Base-by-base conservation (phyloP, 2,797 vertebrate genomes). In the Sebastes iracundus region DNA sequence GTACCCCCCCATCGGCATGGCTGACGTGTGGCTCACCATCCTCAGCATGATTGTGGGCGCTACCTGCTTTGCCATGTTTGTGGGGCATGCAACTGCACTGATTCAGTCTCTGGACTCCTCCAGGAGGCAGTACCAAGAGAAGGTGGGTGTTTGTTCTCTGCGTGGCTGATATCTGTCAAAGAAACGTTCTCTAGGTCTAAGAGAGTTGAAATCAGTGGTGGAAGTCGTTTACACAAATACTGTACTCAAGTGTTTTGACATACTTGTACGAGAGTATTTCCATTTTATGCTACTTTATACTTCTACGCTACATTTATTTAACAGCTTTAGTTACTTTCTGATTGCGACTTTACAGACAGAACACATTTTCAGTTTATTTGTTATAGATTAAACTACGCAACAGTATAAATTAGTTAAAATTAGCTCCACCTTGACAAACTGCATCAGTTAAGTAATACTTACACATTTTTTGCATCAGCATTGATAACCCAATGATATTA, bases 31-130 rank as follows among this genome's bases (percentile, higher is more conserved):
- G 98, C 97, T 99, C 86, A 99, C 98, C 77, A 99, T 99, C 96
- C 97, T 99, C 86, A 99, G 98, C 95, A 99, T 99, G 98, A 99
- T 99, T 2, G 98, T 99, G 78, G 98, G 98, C 0, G 98, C 98
- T 79, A 99, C 98, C 87, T 99, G 98, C 96, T 99, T 99, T 4
- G 98, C 98, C 94, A 99, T 99, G 98, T 99, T 99, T 94, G 98
- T 99, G 81, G 98, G 98, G 75, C 98, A 99, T 0, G 98, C 98
- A 53, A 99, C 98, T 0, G 98, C 98, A 30, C 98, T 99, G 88
- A 99, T 99, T 92, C 98, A 99, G 91, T 99, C 98, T 18, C 94
- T 99, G 94, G 98, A 99, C 94, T 99, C 98, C 25, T 99, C 98
- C 0, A 96, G 98, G 58, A 96, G 98, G 56, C 98, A 99, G 92